A percentile compares a stretch with the other conserved stretches of the same genome.
These are phyloP conservation scores for Albula glossodonta DNA, from an alignment of 2,113 vertebrate species.

Conservation along the genomic window DNA sequence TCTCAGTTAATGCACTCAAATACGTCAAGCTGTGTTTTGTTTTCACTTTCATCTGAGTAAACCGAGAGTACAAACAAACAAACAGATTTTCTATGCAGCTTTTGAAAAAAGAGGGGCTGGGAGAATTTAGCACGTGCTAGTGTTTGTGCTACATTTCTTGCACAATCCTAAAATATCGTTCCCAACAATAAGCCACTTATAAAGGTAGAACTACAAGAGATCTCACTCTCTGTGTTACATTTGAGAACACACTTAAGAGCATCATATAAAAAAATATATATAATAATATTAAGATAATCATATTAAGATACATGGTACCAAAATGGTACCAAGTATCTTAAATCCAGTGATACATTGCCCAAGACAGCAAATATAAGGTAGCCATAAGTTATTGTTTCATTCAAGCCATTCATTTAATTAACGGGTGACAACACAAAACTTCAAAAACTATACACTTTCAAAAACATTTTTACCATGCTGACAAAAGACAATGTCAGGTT, in stretches of 20 bases:
- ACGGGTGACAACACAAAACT: not conserved
- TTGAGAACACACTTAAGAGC: not conserved
- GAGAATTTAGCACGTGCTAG: not conserved
- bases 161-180: not conserved
- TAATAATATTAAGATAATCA: too few relatives aligned
- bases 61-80: not conserved
- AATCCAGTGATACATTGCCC: not conserved
- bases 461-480: not conserved
- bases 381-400: not conserved
- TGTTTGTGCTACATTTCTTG: not conserved
- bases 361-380: not conserved
- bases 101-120: not conserved
- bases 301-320: too few relatives aligned
- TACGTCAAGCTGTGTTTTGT: not conserved
- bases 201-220: not conserved
- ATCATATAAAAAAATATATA: too few relatives aligned
- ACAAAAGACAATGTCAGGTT: not conserved
- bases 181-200: not conserved
- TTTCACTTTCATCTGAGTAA: not conserved
- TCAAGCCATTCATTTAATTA: not conserved
- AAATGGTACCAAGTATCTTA: not conserved
- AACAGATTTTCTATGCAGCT: not conserved
- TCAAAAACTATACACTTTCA: not conserved
- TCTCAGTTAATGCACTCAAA: not conserved
- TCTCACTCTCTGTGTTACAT: not conserved